Base-by-base conservation (phyloP, 1,140 invertebrate genomes). In the Temnothorax curvispinosus region DNA sequence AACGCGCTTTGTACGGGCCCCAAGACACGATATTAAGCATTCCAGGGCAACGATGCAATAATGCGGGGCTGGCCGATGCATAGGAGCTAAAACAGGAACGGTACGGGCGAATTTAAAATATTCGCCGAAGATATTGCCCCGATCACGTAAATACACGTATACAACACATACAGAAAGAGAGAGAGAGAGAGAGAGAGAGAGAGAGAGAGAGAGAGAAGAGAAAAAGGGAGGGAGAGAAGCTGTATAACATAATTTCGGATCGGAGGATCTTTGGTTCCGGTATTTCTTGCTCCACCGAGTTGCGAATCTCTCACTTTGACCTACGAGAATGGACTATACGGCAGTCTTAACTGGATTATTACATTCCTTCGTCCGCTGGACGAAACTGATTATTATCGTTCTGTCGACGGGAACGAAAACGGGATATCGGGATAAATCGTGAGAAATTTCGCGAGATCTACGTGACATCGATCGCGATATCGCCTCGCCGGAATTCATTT, bases 21-120 rank as follows among this genome's bases (percentile, higher is more conserved):
- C 65, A 74, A 87, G 78, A 85, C 88, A 88, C 77, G 89, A 94
- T 95, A 95, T 95, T 95, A 94, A 94, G 94, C 94, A 95, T 95
- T 95, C 94, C 94, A 90, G 91, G 65, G 87, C 82, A 86, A 76
- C 93, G 89, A 92, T 93, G 92, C 92, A 93, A 94, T 94, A 95
- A 94, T 78, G 92, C 91, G 89, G 93, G 91, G 92, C 91, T 94
- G 93, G 92, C 21, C 92, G 94, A 91, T 94, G 93, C 93, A 93
- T 93, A 91, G 89, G 88, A 93, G 92, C 87, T 92, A 94, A 95
- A 94, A 94, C 92, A 80, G 90, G 85, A 75, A 64, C 67, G 71
- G 58, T 64, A 9, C 74, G 78, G 77, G 76, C 80, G 88, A 91
- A 93, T 94, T 94, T 94, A 92, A 94, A 94, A 93, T 93, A 94